phyloP scores from a whole-genome alignment of 2,797 vertebrate genomes.

The Crocodylus rhombifer region DNA sequence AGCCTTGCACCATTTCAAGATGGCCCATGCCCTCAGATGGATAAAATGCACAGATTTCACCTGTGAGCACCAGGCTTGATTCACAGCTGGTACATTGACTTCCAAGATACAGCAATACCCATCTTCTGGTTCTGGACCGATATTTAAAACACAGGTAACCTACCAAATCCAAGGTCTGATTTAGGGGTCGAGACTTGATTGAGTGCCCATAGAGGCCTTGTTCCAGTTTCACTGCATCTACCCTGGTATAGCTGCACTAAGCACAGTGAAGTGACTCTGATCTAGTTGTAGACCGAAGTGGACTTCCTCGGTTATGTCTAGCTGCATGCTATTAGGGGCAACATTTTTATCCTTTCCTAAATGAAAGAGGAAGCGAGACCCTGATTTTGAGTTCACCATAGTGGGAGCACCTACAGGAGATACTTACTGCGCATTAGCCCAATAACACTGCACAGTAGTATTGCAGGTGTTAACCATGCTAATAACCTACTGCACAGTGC shows the following conservation, averaged over 20 bases:
- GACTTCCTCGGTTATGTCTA: neutral
- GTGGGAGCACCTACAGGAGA: too few species aligned
- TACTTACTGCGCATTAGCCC: too few species aligned
- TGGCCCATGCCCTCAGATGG: neutral
- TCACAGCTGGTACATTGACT: neutral
- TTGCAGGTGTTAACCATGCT: too few species aligned
- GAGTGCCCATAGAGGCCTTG: neutral
- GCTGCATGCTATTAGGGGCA: neutral
- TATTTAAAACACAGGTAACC: neutral
- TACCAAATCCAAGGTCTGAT: neutral
- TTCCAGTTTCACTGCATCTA: neutral
- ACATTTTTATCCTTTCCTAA: neutral
- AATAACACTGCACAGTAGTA: too few species aligned
- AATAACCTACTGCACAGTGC: too few species aligned
- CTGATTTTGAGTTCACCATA: neutral
- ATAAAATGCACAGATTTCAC: neutral
- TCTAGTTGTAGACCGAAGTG: conserved; percentile 24
- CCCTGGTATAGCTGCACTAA: neutral
- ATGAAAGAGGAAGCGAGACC: neutral
- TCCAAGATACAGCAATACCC: neutral
- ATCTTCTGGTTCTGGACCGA: neutral
- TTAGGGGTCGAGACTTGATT: too few species aligned
- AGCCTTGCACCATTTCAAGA: too few species aligned
- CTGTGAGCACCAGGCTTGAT: neutral
- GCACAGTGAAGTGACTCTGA: neutral